phyloP scores from a whole-genome alignment of 30 jellyfish, hydroid and myxozoan genomes.

The Hydra vulgaris region DNA sequence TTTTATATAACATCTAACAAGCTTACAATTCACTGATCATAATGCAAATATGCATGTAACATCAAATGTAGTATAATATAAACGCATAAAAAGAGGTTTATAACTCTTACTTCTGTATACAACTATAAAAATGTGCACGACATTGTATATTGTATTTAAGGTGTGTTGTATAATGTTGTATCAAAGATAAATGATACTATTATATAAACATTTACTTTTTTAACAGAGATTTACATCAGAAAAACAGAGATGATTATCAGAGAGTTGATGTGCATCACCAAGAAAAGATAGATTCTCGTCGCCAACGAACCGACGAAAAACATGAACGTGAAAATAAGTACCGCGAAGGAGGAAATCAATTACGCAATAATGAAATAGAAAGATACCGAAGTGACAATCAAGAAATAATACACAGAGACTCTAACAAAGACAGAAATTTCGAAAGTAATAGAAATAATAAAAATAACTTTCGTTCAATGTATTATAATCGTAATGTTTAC shows the following conservation, averaged over 20 bases:
- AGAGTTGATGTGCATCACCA: background rate
- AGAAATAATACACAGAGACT: background rate
- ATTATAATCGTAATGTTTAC: background rate
- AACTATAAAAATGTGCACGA: too few relatives aligned
- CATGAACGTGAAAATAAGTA: background rate
- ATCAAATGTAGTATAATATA: too few relatives aligned
- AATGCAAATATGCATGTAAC: too few relatives aligned
- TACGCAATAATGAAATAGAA: background rate
- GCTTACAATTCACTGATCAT: too few relatives aligned
- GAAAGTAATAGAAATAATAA: background rate
- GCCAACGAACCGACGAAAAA: background rate
- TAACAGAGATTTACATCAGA: background rate
- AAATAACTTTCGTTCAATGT: background rate
- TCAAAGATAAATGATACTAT: too few relatives aligned
- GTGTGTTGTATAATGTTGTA: too few relatives aligned
- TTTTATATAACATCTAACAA: too few relatives aligned
- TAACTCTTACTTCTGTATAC: too few relatives aligned
- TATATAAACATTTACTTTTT: too few relatives aligned
- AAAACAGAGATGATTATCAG: background rate
- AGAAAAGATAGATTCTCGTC: background rate
- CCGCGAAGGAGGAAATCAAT: background rate
- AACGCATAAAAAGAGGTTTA: too few relatives aligned
- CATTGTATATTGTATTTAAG: too few relatives aligned
- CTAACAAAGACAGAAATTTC: background rate
- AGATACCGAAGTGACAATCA: background rate